Conservation (phyloP, 2,113 vertebrate species). For the Takifugu bimaculatus region DNA sequence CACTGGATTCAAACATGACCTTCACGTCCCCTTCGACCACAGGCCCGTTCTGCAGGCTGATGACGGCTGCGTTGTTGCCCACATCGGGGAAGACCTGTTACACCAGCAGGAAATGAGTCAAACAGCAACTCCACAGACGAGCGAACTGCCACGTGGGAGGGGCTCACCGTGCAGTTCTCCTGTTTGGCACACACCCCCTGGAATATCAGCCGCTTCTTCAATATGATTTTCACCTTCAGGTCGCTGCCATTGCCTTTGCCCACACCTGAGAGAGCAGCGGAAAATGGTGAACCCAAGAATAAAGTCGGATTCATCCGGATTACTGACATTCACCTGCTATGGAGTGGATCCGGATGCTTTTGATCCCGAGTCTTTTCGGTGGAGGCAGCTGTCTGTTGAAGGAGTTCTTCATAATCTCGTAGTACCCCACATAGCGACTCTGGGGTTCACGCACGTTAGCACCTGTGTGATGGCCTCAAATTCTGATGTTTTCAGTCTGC, state of each 20-base stretch:
- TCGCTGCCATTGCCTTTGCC: constrained; percentile 86
- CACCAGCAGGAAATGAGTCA: not conserved
- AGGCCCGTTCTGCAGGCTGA: constrained; percentile 81
- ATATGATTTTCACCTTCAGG: constrained; percentile 81
- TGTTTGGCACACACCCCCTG: constrained; percentile 79
- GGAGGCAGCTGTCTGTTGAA: constrained; percentile 83
- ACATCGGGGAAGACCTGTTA: constrained; percentile 83
- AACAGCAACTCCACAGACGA: not conserved
- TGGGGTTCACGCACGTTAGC: constrained; percentile 51
- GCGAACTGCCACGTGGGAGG: not conserved
- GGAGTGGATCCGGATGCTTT: constrained; percentile 83
- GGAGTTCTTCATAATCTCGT: constrained; percentile 84
- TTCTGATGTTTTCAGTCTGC: not conserved
- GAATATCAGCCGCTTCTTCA: constrained; percentile 77
- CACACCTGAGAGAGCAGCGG: constrained; percentile 73
- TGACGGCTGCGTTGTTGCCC: constrained; percentile 78
- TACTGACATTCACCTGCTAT: constrained; percentile 77
- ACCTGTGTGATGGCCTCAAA: not conserved
- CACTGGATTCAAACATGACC: constrained; percentile 84
- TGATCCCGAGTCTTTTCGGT: constrained; percentile 77
- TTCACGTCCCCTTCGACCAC: constrained; percentile 86
- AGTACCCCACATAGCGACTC: constrained; percentile 93
- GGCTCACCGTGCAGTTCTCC: constrained; percentile 81
- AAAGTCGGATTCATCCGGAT: not conserved
- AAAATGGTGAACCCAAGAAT: not conserved